Conservation (phyloP, 2,888 invertebrate genomes). For the Galeruca laticollis region DNA sequence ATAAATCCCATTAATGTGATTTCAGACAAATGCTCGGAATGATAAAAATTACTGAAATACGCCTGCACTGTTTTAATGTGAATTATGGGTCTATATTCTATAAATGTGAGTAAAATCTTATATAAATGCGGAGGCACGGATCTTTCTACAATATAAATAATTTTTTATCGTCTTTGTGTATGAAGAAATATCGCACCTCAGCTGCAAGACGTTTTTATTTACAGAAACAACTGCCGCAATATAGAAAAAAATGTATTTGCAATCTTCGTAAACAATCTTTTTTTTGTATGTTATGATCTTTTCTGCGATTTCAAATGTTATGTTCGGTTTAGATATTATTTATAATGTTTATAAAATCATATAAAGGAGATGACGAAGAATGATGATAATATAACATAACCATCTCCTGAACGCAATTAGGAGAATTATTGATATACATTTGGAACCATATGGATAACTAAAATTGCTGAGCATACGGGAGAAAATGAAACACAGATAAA, state of each 20-base stretch:
- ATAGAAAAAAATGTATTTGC: slow-evolving; percentile 1
- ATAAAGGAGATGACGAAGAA: too few relatives aligned
- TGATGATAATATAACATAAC: too few relatives aligned
- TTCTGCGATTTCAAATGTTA: too few relatives aligned
- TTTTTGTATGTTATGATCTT: too few relatives aligned
- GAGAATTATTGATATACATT: too few relatives aligned
- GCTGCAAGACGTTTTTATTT: slow-evolving; percentile 12
- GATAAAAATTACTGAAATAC: slow-evolving; percentile 45
- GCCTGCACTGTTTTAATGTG: slow-evolving; percentile 46
- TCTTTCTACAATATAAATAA: slow-evolving; percentile 54
- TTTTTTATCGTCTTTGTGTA: slow-evolving; percentile 49
- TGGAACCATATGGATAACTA: too few relatives aligned
- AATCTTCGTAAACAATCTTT: too few relatives aligned
- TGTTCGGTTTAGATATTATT: too few relatives aligned
- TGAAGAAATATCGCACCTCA: slow-evolving; percentile 9
- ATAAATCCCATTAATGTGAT: slow-evolving; percentile 48
- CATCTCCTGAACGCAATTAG: too few relatives aligned
- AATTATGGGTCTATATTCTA: slow-evolving; percentile 46
- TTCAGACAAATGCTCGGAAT: slow-evolving; percentile 42
- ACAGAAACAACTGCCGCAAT: not conserved
- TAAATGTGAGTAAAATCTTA: slow-evolving; percentile 53
- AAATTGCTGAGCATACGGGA: too few relatives aligned
- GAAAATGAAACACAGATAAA: too few relatives aligned
- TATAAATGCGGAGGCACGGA: slow-evolving; percentile 56
- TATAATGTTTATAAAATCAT: too few relatives aligned